Conservation (phyloP, 2,113 vertebrate genomes). For the Carlito syrichta region DNA sequence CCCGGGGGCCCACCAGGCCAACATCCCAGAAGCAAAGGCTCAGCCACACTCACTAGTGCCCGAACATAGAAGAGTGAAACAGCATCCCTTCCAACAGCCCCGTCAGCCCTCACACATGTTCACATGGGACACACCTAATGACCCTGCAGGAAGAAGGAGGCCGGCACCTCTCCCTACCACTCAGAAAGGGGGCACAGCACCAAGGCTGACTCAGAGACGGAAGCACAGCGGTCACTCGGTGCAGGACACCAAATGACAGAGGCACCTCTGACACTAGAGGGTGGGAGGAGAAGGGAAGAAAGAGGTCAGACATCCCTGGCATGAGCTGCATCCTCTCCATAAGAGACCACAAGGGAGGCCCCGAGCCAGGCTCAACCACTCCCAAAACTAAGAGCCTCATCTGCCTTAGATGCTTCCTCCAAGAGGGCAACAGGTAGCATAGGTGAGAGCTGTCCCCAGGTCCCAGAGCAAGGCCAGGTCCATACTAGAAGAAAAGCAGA, state of each 20-base stretch:
- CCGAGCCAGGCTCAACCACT: too few species aligned
- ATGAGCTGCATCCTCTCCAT: accelerated
- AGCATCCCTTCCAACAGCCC: not conserved
- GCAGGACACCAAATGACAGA: accelerated
- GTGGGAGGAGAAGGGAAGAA: accelerated
- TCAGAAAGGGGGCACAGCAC: too few species aligned
- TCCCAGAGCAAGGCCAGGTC: not conserved
- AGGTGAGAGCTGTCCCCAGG: accelerated
- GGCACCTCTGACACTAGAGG: not conserved
- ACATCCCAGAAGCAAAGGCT: not conserved
- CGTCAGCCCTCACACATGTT: not conserved
- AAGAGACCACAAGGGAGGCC: not conserved
- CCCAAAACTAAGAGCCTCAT: too few species aligned
- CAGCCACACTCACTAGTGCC: not conserved
- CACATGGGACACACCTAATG: not conserved
- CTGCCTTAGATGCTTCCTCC: not conserved
- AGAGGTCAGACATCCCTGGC: accelerated
- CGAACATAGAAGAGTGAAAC: not conserved
- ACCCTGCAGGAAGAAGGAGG: not conserved
- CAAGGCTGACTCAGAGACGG: accelerated
- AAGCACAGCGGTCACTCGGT: too few species aligned
- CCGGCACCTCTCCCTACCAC: not conserved
- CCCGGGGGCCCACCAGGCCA: not conserved
- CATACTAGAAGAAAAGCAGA: not conserved
- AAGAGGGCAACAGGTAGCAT: too few species aligned